These are phyloP conservation scores for Gorsachius goisagi DNA, from an alignment of 2,113 vertebrate species.

Conservation along the genomic window DNA sequence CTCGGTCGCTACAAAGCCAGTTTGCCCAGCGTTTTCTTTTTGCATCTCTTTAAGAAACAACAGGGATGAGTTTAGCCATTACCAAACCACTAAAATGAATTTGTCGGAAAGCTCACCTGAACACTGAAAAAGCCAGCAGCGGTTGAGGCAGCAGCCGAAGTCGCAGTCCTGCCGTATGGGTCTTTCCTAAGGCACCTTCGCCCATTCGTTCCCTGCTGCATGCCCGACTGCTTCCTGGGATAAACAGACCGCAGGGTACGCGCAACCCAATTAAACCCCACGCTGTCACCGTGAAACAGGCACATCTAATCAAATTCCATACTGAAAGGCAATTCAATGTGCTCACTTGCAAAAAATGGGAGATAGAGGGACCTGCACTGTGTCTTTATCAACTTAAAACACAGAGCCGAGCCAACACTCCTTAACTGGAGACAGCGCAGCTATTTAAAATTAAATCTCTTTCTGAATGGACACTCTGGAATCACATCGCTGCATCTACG, in stretches of 20 bases:
- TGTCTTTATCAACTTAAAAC: not conserved
- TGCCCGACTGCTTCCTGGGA: not conserved
- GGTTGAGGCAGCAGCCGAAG: not conserved
- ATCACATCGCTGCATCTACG: not conserved
- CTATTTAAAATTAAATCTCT: not conserved
- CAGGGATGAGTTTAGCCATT: not conserved
- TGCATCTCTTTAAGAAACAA: not conserved
- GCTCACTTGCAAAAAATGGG: accelerated
- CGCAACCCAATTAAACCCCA: not conserved
- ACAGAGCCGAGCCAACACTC: not conserved
- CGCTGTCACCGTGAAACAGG: not conserved
- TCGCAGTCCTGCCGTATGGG: not conserved
- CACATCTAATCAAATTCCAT: not conserved
- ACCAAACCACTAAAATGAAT: accelerated
- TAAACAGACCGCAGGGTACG: not conserved
- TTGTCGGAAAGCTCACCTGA: not conserved
- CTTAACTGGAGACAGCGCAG: not conserved
- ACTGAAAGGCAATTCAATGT: not conserved
- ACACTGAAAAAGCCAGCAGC: not conserved
- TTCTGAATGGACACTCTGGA: not conserved
- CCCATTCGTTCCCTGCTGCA: accelerated
- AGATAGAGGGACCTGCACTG: not conserved
- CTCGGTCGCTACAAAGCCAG: not conserved
- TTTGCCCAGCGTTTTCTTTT: accelerated
- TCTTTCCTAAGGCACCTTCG: not conserved